phyloP scores from a whole-genome alignment of 2,113 vertebrate genomes.

The Dromiciops gliroides region DNA sequence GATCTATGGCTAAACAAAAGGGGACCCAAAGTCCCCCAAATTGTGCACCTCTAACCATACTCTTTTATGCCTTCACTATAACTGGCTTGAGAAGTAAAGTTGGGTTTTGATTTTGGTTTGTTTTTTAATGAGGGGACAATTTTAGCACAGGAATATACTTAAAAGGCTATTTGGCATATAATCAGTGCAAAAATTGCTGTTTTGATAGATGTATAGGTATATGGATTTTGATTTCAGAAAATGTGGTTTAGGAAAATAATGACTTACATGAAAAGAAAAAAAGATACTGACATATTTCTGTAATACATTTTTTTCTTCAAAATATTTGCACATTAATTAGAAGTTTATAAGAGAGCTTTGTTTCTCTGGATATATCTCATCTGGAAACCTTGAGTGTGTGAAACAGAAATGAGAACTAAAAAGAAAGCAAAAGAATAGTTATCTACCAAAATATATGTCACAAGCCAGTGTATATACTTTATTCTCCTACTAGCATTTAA shows the following conservation, averaged over 20 bases:
- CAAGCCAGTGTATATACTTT: neutral
- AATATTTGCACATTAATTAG: neutral
- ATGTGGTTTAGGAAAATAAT: constrained; percentile 30
- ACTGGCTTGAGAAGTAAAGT: neutral
- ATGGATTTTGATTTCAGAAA: constrained; percentile 39
- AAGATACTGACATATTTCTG: constrained; percentile 8
- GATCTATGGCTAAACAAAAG: neutral
- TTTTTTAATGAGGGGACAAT: constrained; percentile 30
- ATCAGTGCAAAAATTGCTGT: constrained; percentile 51
- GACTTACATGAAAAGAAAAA: constrained; percentile 45
- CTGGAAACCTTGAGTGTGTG: constrained; percentile 10
- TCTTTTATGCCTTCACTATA: neutral
- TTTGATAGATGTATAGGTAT: constrained; percentile 2
- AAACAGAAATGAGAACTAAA: constrained; percentile 12
- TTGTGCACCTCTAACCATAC: neutral
- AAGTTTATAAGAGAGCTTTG: constrained; percentile 7
- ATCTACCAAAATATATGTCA: neutral
- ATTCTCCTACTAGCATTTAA: no score
- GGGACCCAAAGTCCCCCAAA: neutral
- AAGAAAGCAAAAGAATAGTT: neutral
- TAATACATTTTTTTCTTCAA: neutral
- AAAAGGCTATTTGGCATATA: constrained; percentile 27
- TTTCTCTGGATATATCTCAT: neutral
- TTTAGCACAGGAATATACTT: neutral
- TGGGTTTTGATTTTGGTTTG: constrained; percentile 51